Percentiles rank a stretch among this genome's conserved stretches.
These are phyloP conservation scores for Isichthys henryi DNA, from an alignment of 2,113 vertebrate species.

Conservation along the genomic window DNA sequence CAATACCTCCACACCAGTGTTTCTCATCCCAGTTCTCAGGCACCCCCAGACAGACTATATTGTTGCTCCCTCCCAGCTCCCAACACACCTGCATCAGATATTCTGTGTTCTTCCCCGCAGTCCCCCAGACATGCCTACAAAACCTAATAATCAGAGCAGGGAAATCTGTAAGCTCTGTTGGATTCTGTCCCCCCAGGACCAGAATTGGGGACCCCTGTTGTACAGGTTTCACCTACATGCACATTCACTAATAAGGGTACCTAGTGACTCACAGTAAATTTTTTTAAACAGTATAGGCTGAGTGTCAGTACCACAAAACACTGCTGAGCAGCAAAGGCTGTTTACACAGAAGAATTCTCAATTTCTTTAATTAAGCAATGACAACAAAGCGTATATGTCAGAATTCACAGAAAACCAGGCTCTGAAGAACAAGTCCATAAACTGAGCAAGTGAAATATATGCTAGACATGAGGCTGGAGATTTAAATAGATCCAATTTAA, in stretches of 20 bases:
- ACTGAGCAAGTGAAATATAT: background rate
- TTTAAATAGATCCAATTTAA: background rate
- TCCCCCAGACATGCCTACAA: background rate
- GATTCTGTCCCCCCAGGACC: background rate
- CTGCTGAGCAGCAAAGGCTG: background rate
- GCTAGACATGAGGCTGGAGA: background rate
- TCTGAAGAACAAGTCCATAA: background rate
- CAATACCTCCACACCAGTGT: background rate
- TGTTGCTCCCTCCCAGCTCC: background rate
- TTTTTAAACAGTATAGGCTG: background rate
- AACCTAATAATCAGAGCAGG: background rate
- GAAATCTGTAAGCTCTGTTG: background rate
- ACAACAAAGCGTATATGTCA: background rate
- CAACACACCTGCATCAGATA: background rate
- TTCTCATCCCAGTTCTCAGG: background rate
- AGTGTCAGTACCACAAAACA: background rate
- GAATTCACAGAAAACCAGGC: background rate
- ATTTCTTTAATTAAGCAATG: background rate
- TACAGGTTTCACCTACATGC: background rate
- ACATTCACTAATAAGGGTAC: background rate
- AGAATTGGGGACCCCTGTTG: background rate
- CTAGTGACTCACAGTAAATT: background rate
- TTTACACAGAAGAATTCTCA: background rate
- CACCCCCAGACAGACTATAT: background rate
- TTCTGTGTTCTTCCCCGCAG: background rate